Conservation (phyloP, 2,888 invertebrate genomes). For the Drosophila macrospina region DNA sequence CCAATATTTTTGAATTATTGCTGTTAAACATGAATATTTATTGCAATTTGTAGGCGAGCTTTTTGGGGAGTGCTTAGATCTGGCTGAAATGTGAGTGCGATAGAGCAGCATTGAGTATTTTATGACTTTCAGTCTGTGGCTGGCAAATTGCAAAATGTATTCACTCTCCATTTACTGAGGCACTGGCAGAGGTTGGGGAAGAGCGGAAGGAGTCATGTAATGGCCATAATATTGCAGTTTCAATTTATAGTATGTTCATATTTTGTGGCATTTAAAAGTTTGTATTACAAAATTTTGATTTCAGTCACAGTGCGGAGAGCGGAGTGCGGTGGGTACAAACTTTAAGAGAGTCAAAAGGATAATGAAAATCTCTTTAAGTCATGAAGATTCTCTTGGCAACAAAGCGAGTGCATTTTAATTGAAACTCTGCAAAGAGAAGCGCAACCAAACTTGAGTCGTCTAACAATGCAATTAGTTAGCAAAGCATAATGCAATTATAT, state of each 20-base stretch:
- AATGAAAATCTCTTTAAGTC: constrained; percentile 43
- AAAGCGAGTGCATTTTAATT: constrained; percentile 62
- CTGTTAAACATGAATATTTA: constrained; percentile 76
- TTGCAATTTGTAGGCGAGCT: constrained; percentile 51
- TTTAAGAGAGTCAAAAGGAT: constrained; percentile 21
- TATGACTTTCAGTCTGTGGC: constrained; percentile 6
- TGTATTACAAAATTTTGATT: constrained; percentile 17
- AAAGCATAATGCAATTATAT: constrained; percentile 55
- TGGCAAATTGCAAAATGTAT: constrained; percentile 6
- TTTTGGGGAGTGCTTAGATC: constrained; percentile 24
- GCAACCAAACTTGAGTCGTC: constrained; percentile 19
- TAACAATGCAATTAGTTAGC: constrained; percentile 61
- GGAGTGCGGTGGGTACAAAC: constrained; percentile 11
- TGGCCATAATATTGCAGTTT: constrained; percentile 21
- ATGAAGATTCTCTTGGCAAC: constrained; percentile 13
- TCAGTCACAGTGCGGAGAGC: too few relatives aligned
- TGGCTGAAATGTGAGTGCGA: neutral
- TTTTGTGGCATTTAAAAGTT: constrained; percentile 24
- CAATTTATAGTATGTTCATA: constrained; percentile 17
- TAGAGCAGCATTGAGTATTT: constrained; percentile 23
- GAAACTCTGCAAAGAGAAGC: constrained; percentile 32
- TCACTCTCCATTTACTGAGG: neutral
- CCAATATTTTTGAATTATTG: constrained; percentile 73
- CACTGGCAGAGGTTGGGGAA: neutral
- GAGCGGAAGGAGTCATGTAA: neutral